Evolutionary conservation across 2,797 vertebrate genomes (phyloP).

Genomic region (Steatocranus sp.): DNA sequence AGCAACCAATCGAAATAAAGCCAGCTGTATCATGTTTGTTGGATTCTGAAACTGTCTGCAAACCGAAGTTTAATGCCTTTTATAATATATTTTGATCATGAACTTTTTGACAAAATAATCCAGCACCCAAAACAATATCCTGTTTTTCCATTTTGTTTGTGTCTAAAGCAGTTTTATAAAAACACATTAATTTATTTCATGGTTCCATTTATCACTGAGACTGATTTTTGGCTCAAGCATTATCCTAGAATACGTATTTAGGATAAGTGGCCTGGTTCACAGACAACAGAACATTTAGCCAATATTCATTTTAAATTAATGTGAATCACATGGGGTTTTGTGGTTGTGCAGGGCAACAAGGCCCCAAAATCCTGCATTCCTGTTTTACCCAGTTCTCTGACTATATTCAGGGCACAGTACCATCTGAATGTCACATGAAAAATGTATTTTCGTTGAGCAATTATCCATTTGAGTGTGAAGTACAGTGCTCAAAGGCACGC

Average conservation of each 20-base stretch:
- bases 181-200: not conserved
- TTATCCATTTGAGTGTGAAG: conserved; percentile 35
- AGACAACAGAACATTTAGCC: not conserved
- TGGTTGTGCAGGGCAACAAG: not conserved
- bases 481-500: not conserved
- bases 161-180: not conserved
- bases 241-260: not conserved
- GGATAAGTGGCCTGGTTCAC: not conserved
- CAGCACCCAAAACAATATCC: not conserved
- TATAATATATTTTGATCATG: not conserved
- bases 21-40: not conserved
- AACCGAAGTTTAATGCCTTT: not conserved
- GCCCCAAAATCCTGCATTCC: conserved; percentile 14
- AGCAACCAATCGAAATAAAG: not conserved
- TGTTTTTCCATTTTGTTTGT: not conserved
- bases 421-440: conserved; percentile 64
- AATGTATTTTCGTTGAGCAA: conserved; percentile 38
- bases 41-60: not conserved
- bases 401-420: conserved; percentile 29
- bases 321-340: conserved; percentile 10
- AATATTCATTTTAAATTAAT: not conserved
- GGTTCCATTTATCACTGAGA: not conserved
- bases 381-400: conserved; percentile 7
- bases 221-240: not conserved
- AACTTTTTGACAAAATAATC: not conserved